phyloP scores from a whole-genome alignment of 2,797 vertebrate species.

The Petrocephalus sullivani region DNA sequence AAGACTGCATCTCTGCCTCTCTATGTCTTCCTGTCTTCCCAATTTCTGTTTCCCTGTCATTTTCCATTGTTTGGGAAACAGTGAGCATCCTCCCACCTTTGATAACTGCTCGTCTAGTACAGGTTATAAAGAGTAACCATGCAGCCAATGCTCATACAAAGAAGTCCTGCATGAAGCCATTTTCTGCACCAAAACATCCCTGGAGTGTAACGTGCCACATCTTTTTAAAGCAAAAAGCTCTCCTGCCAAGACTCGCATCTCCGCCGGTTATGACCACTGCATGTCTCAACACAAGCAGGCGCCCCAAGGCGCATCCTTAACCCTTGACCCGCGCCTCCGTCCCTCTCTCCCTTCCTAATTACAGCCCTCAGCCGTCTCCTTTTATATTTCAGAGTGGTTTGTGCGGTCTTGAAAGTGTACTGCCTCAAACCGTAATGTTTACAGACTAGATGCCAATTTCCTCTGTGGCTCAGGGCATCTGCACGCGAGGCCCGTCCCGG shows the following conservation, averaged over 20 bases:
- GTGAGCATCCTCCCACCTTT: neutral
- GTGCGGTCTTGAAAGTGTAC: neutral
- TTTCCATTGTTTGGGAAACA: neutral
- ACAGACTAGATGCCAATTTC: neutral
- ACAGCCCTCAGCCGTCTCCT: neutral
- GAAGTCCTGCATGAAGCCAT: neutral
- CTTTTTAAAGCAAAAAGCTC: neutral
- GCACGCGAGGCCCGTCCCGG: neutral
- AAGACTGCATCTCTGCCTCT: neutral
- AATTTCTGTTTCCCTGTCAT: neutral
- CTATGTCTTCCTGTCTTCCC: neutral
- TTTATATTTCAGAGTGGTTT: neutral
- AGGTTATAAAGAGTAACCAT: neutral
- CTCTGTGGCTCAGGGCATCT: neutral
- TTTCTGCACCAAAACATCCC: neutral
- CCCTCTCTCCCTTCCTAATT: constrained; percentile 1
- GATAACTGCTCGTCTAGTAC: neutral
- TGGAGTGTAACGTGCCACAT: no score
- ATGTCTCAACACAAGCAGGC: constrained; percentile 24
- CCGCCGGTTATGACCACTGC: constrained; percentile 29
- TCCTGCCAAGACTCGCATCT: constrained; percentile 10
- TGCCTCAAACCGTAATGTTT: neutral
- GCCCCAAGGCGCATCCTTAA: constrained; percentile 33
- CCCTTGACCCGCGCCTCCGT: neutral
- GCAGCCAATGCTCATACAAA: neutral